Evolutionary conservation across 2,888 invertebrate genomes (phyloP), one percentile per base, ranked within the genome.

Genomic region (Drosophila algonquin): DNA sequence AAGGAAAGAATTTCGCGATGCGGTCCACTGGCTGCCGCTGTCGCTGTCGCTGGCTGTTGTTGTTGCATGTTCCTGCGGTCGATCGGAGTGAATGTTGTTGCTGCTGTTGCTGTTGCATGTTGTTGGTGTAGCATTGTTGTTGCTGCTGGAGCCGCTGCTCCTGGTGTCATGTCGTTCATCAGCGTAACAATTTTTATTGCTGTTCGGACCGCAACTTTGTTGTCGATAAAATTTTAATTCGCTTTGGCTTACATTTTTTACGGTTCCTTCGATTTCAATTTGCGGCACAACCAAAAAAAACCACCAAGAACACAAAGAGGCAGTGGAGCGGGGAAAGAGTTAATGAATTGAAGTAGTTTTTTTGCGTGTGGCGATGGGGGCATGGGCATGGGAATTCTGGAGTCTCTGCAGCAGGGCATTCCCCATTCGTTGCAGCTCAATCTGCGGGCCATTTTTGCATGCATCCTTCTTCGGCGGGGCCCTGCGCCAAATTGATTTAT

Each of bases 191-290:
- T 85, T 85, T 85, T 83, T 87, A 88, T 83, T 86, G 78, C 78
- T 61, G 72, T 63, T 63, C 81, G 71, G 64, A 80, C 88, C 86
- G 80, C 86, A 86, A 86, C 77, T 71, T 80, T 80, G 75, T 88
- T 80, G 86, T 73, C 84, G 77, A 86, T 86, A 84, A 81, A 88
- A 81, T 88, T 88, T 86, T 86, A 88, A 86, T 88, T 84, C 80
- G 63, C 77, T 75, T 83, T 79, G 77, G 58, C 77, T 72, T 70
- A 70, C 47, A 60, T 75, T 51, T 75, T 60, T 58, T 74, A 44
- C 16, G 21, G 55, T 32, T 73, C 32, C 56, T 32, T 61, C 40
- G 56, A 74, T 61, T 75, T 59, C 55, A 59, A 57, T 59, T 77
- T 50, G 53, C 24, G 32, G 47, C 40, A 40, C 40, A 40, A 7